These are phyloP conservation scores for Apocrypta bakeri DNA, from an alignment of 1,140 invertebrate species.

Conservation along the genomic window DNA sequence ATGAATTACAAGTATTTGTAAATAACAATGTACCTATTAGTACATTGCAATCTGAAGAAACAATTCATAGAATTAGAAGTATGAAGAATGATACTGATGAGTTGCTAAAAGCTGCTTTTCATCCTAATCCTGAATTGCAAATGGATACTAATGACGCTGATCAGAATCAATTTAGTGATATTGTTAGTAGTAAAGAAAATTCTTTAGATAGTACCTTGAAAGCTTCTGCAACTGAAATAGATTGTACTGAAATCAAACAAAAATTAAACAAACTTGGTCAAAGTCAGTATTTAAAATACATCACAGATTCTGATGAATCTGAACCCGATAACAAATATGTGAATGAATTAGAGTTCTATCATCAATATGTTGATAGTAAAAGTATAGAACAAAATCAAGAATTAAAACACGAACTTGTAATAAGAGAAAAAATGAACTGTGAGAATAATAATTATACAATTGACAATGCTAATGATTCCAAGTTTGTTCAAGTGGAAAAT, in stretches of 20 bases:
- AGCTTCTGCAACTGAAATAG: neutral
- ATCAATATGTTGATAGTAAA: neutral
- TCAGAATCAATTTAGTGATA: neutral
- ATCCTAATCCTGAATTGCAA: neutral
- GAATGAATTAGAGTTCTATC: slow-evolving; percentile 1
- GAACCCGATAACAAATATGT: neutral
- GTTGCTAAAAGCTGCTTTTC: no score
- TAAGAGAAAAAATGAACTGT: neutral
- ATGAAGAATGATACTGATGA: no score
- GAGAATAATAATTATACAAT: neutral
- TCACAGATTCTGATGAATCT: neutral
- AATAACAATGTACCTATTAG: neutral
- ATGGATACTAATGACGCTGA: neutral
- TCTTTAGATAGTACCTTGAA: slow-evolving; percentile 24
- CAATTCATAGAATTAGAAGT: neutral
- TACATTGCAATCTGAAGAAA: neutral
- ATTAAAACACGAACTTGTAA: neutral
- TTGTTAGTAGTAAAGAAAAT: neutral
- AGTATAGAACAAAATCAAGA: neutral
- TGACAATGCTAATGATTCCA: neutral
- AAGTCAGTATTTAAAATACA: neutral
- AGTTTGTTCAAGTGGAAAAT: slow-evolving; percentile 7
- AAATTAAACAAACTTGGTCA: neutral
- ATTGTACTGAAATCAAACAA: neutral
- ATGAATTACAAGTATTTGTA: neutral